Evolutionary conservation across 1,140 invertebrate genomes (phyloP), one percentile per base, ranked within the genome.

Genomic region (Heliconius eleuchia): DNA sequence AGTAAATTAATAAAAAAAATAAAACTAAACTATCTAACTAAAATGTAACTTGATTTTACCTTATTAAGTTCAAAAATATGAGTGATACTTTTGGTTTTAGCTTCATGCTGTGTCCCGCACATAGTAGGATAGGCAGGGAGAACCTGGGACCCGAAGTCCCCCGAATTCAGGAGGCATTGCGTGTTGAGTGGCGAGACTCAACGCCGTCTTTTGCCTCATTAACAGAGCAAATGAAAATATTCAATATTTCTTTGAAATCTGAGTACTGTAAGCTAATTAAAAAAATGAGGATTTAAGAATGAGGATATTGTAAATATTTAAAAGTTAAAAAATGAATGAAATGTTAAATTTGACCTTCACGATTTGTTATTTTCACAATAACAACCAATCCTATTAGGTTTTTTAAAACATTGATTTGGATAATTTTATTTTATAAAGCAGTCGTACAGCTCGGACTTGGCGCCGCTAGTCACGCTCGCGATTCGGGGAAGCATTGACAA

Each of bases 401-500:
- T 55, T 74, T 37, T 57, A 16, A 66, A 66, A 66, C 16, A 23
- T 66, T 66, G 60, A 27, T 66, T 66, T 66, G 60, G 60, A 66
- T 66, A 66, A 66, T 66, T 66, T 30, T 0, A 66, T 66, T 46
- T 60, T 39, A 46, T 46, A 46, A 23, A 46, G 37, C 37, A 50
- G 19, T 73, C 19, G 72, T 73, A 46, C n/a, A 60, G 55, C n/a
- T n/a, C 4, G n/a, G 55, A 60, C 55, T 60, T 60, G n/a, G 55
- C n/a, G 55, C 55, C 19, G 55, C 55, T 57, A 57, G 55, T 57
- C 55, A 74, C 37, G 72, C 42, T 46, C 73, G 73, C 52, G 73
- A 74, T 30, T 46, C 55, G 55, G 55, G 55, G 60, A 66, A 66
- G 60, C 16, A 30, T 52, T 74, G 73, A 74, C 73, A 74, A 74